Base-by-base conservation (phyloP, 2,888 invertebrate genomes). In the Oeneis ivallda region DNA sequence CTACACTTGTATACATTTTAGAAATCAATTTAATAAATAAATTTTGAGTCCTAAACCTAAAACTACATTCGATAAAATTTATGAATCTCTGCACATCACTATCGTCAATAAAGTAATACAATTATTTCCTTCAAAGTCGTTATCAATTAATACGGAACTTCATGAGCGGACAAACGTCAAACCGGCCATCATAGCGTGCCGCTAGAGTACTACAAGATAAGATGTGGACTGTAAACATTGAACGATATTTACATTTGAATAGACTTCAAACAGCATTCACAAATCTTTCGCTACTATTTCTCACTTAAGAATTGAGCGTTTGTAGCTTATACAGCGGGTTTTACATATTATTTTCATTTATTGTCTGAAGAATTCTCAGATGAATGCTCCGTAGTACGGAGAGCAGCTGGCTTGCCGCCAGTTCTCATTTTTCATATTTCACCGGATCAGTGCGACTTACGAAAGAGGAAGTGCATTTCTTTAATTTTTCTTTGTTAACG, bases 391-490 rank as follows among this genome's bases (percentile, higher is more conserved):
- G 85, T 85, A 81, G 83, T 85, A 84, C 83, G 83, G 86, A 85
- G 82, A 86, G 84, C 86, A 83, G 77, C 85, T 89, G 89, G 89
- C 89, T 79, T 74, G 73, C 76, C 75, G 88, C 88, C 88, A 89
- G 81, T 79, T 79, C 74, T 73, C 83, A 88, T 85, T 86, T 87
- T 89, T 88, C 85, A 88, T 89, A 89, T 89, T 86, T 88, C 84
- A 85, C 85, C 83, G 82, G 82, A 87, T 87, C 87, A 88, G 84
- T 82, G 78, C 78, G 78, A 84, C 79, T 82, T 83, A 84, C 81
- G 84, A 84, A 83, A 79, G 79, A 75, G 76, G 76, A 82, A 80
- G 77, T 79, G 61, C 74, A 71, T 78, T 79, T 80, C 74, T 77
- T 80, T 71, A 71, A 69, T 66, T 64, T 54, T 52, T 63, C 53